Percentiles rank a stretch among this genome's conserved stretches.
phyloP scores from a whole-genome alignment of 2,888 invertebrate genomes.

The Operophtera brumata region DNA sequence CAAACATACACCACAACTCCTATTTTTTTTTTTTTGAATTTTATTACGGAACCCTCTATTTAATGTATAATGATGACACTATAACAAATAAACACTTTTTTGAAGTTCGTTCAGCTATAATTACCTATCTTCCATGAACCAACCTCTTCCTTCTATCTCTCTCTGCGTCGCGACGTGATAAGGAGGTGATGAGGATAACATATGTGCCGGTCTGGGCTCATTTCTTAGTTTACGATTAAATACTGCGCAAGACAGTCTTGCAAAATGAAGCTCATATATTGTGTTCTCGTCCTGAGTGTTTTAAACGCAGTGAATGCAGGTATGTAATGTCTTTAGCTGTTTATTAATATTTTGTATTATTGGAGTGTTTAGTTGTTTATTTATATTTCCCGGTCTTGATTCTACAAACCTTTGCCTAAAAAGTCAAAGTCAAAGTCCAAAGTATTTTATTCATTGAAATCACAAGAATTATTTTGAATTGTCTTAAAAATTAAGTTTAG shows the following conservation, averaged over 20 bases:
- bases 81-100: not conserved
- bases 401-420: too few species aligned
- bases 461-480: too few species aligned
- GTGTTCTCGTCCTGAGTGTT: not conserved
- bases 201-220: not conserved
- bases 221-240: not conserved
- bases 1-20: too few species aligned
- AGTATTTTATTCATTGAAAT: too few species aligned
- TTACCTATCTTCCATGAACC: not conserved
- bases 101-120: not conserved
- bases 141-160: not conserved
- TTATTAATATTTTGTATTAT: too few species aligned
- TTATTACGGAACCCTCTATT: not conserved
- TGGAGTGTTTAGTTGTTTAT: too few species aligned
- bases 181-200: not conserved
- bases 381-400: too few species aligned
- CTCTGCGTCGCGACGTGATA: not conserved
- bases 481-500: too few species aligned
- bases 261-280: not conserved
- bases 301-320: not conserved
- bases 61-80: too few species aligned
- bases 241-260: not conserved
- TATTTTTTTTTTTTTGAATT: too few species aligned
- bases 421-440: too few species aligned
- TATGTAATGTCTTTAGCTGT: not conserved